Conservation (phyloP, 1,140 invertebrate genomes). For the Heliconius congener region DNA sequence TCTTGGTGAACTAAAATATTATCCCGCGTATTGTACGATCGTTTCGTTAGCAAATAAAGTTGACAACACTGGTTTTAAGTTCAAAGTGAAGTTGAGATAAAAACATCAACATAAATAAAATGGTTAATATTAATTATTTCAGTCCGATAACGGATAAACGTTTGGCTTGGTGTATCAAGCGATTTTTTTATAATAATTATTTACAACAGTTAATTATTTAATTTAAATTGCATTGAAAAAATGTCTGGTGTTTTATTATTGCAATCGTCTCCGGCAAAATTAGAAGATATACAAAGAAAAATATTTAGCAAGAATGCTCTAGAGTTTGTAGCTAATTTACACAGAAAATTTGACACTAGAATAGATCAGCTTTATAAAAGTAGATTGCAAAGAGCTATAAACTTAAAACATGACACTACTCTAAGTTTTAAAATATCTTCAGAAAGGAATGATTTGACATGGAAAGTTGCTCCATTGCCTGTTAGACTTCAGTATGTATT, state of each 20-base stretch:
- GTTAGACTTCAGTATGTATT: conserved; percentile 72
- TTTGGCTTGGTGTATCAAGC: background rate
- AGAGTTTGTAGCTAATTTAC: conserved; percentile 74
- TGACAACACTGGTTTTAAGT: background rate
- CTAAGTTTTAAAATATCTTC: conserved; percentile 64
- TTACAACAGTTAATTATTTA: background rate
- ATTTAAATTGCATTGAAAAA: conserved; percentile 10
- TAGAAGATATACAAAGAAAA: conserved; percentile 76
- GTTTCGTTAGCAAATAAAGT: too few relatives aligned
- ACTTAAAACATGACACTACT: conserved; percentile 46
- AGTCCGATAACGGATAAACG: conserved; percentile 15
- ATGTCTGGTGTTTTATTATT: conserved; percentile 66
- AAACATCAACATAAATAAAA: conserved; percentile 12
- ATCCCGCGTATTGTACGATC: too few relatives aligned
- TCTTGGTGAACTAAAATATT: too few relatives aligned
- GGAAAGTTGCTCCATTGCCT: conserved; percentile 82
- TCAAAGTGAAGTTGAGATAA: conserved; percentile 17
- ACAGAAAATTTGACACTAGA: conserved; percentile 70
- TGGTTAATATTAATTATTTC: conserved; percentile 9
- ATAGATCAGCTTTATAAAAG: conserved; percentile 74
- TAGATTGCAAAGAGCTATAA: conserved; percentile 59
- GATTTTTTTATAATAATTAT: background rate
- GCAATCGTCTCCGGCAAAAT: conserved; percentile 75
- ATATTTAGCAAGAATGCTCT: conserved; percentile 71
- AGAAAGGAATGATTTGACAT: conserved; percentile 70